These are phyloP conservation scores for Exephanes ischioxanthus DNA, from an alignment of 2,888 invertebrate species.

Conservation along the genomic window DNA sequence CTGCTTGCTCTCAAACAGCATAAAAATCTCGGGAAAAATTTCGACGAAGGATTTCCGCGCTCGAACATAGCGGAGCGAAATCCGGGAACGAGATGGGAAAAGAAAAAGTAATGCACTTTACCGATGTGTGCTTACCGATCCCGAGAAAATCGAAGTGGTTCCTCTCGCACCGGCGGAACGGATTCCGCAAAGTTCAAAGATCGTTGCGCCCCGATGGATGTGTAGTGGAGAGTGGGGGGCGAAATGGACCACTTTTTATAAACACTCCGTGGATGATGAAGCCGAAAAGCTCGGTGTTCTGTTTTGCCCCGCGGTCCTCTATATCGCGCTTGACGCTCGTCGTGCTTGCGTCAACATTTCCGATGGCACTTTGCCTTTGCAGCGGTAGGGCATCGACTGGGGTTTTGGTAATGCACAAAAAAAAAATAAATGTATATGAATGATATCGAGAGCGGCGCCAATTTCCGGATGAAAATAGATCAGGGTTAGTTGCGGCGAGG, in stretches of 20 bases:
- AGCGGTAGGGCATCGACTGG: constrained; percentile 6
- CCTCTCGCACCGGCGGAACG: background rate
- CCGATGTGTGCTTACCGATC: background rate
- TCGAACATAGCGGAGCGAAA: constrained; percentile 14
- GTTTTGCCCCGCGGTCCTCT: background rate
- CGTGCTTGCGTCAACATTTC: constrained; percentile 22
- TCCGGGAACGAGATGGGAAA: constrained; percentile 14
- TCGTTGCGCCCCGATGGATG: background rate
- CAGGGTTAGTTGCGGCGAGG: constrained; percentile 27
- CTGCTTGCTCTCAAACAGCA: background rate
- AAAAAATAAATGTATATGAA: constrained; percentile 24
- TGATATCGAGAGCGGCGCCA: constrained; percentile 54
- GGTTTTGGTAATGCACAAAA: background rate
- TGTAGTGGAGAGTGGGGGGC: no score
- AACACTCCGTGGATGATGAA: background rate
- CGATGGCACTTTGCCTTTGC: constrained; percentile 11
- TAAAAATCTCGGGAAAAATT: constrained; percentile 37
- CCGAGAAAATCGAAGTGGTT: background rate
- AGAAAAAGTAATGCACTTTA: background rate
- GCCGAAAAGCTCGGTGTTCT: background rate
- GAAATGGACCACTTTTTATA: background rate
- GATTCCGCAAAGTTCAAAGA: constrained; percentile 9
- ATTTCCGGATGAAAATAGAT: constrained; percentile 63
- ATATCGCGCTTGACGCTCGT: background rate
- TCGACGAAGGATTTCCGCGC: constrained; percentile 26